Evolutionary conservation across 2,888 invertebrate genomes (phyloP), one percentile per base, ranked within the genome.

Genomic region (Eueremaeus valkanovi): DNA sequence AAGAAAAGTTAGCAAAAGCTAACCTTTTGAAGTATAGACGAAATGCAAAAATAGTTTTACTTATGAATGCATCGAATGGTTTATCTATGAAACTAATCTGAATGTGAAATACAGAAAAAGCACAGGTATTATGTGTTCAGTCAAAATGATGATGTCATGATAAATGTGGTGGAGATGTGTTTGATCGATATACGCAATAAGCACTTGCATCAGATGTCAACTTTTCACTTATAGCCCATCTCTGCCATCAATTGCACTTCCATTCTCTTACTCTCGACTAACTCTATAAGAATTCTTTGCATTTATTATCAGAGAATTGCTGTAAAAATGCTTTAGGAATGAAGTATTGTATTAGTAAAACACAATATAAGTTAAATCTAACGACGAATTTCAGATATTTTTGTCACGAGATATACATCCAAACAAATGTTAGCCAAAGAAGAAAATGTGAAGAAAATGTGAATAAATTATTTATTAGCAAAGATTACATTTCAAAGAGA

Each of bases 391-490:
- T 11, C 8, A 33, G 33, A 66, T 66, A 66, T 66, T 66, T 66
- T 58, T 31, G n/a, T 36, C 36, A 66, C 36, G 18, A 36, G 66
- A 66, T 66, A 36, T 66, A 1, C 13, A 36, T 66, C 9, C 36
- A 66, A 66, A 36, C 66, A 66, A 66, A 33, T 66, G 21, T 66
- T 66, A n/a, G 6, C 27, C 8, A 1, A 51, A 9, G 42, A 45
- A 8, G 11, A 11, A 18, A 45, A 45, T 13, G 16, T 13, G 49
- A 55, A 24, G 9, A 27, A 58, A 66, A 66, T 36, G 66, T 18
- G 66, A 66, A 66, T 66, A 66, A 66, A 66, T 66, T 66, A 66
- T 58, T 29, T 58, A 27, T 66, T 66, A 36, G 21, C 33, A 36
- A 58, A 66, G 31, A 21, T 29, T 66, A 27, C 8, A 29, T 33